Evolutionary conservation across 2,113 vertebrate species (phyloP).

Genomic region (Oncorhynchus nerka): DNA sequence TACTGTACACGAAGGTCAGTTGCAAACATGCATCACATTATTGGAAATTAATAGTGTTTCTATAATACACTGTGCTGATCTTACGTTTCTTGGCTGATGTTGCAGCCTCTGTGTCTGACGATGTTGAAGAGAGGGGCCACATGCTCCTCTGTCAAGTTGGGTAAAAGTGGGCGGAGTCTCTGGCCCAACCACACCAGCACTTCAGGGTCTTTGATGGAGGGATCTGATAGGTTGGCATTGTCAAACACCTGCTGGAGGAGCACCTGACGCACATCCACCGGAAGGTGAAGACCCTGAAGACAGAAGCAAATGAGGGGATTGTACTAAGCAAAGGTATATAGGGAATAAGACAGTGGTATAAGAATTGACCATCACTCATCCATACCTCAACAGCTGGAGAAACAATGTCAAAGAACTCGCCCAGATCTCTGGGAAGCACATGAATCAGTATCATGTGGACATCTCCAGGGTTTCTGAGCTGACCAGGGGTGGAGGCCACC

Average conservation of each 20-base stretch:
- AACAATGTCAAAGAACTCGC: slow-evolving; percentile 28
- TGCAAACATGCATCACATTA: not conserved
- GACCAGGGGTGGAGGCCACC: slow-evolving; percentile 19
- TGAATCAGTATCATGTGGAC: slow-evolving; percentile 1
- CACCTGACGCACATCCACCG: slow-evolving; percentile 16
- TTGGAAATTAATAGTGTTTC: too few relatives aligned
- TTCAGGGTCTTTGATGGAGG: slow-evolving; percentile 11
- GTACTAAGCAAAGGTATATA: not conserved
- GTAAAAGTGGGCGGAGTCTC: slow-evolving; percentile 32
- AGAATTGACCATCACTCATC: not conserved
- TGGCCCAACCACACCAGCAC: slow-evolving; percentile 10
- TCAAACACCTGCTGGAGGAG: slow-evolving; percentile 37
- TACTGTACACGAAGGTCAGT: not conserved
- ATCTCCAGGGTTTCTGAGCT: not conserved
- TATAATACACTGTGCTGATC: not conserved
- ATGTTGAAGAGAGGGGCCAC: slow-evolving; percentile 28
- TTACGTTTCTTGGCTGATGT: slow-evolving; percentile 28
- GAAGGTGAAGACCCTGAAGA: slow-evolving; percentile 11
- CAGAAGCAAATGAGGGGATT: not conserved
- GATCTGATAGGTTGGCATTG: slow-evolving; percentile 20
- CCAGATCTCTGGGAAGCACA: slow-evolving; percentile 17
- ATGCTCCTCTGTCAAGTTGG: slow-evolving; percentile 16
- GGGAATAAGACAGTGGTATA: too few relatives aligned
- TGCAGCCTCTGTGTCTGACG: slow-evolving; percentile 22
- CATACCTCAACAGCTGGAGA: slow-evolving; percentile 15